Conservation (phyloP, 2,888 invertebrate species). For the Harmothoe impar region DNA sequence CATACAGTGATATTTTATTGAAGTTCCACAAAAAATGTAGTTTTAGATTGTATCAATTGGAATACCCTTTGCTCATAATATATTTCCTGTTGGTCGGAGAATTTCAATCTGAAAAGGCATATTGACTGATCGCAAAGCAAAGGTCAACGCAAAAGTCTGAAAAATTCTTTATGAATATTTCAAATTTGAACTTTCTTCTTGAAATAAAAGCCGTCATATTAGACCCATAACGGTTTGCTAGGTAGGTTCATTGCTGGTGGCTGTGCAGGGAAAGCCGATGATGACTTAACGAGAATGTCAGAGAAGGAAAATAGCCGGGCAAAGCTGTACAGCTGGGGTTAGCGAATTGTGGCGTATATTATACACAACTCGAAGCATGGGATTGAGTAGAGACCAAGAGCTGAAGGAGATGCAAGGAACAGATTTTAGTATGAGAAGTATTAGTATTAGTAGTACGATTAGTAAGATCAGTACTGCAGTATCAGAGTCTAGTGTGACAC, state of each 20-base stretch:
- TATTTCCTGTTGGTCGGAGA: no score
- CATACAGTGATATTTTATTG: no score
- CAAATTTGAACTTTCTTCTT: no score
- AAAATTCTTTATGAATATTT: no score
- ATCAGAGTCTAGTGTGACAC: background rate
- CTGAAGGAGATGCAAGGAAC: background rate
- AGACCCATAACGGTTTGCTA: no score
- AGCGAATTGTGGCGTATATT: background rate
- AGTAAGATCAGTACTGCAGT: conserved; percentile 14
- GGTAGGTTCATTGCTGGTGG: background rate
- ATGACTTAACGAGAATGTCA: background rate
- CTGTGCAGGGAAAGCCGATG: background rate
- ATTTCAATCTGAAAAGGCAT: no score
- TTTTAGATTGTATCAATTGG: no score
- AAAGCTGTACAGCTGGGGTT: background rate
- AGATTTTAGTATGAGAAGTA: conserved; percentile 24
- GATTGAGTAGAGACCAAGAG: conserved; percentile 10
- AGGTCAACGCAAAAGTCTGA: no score
- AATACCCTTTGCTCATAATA: no score
- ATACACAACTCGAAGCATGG: conserved; percentile 15
- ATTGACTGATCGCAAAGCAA: no score
- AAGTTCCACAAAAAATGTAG: no score
- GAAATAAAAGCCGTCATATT: no score
- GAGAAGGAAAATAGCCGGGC: background rate
- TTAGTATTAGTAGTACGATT: background rate